These are phyloP conservation scores for Enoplosus armatus DNA, from an alignment of 2,797 vertebrate species.

Conservation along the genomic window DNA sequence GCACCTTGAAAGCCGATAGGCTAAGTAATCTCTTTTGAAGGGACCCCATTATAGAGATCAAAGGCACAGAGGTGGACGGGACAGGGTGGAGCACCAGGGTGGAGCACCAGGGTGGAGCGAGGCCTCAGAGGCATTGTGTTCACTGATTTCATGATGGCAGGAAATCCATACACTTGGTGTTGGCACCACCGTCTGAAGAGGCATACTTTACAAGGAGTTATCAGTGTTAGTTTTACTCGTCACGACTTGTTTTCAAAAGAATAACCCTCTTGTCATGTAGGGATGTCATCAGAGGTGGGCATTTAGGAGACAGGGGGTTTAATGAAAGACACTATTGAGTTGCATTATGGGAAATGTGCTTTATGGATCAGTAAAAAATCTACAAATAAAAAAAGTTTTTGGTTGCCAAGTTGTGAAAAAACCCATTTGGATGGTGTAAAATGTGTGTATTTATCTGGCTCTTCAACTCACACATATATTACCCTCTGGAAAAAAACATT, in stretches of 20 bases:
- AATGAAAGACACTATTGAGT: neutral
- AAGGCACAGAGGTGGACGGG: slow-evolving; percentile 50
- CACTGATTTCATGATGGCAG: slow-evolving; percentile 38
- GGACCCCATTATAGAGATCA: slow-evolving; percentile 68
- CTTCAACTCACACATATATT: neutral
- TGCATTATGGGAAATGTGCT: slow-evolving; percentile 12
- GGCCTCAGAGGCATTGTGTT: slow-evolving; percentile 49
- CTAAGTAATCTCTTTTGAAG: slow-evolving; percentile 66
- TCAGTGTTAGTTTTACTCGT: too few species aligned
- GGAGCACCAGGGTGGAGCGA: slow-evolving; percentile 36
- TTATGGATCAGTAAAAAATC: neutral
- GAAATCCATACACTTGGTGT: slow-evolving; percentile 37
- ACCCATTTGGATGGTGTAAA: neutral
- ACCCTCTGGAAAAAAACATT: neutral
- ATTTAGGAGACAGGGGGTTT: neutral
- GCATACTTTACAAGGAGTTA: neutral
- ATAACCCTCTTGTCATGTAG: neutral
- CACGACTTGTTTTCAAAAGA: neutral
- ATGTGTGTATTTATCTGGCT: neutral
- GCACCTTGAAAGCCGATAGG: slow-evolving; percentile 72
- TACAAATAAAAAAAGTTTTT: neutral
- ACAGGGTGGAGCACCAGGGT: slow-evolving; percentile 41
- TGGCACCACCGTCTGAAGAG: slow-evolving; percentile 40
- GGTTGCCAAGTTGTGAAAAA: neutral
- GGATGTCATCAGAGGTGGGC: neutral